phyloP scores from a whole-genome alignment of 2,888 invertebrate genomes.

The Drosophila monieri region DNA sequence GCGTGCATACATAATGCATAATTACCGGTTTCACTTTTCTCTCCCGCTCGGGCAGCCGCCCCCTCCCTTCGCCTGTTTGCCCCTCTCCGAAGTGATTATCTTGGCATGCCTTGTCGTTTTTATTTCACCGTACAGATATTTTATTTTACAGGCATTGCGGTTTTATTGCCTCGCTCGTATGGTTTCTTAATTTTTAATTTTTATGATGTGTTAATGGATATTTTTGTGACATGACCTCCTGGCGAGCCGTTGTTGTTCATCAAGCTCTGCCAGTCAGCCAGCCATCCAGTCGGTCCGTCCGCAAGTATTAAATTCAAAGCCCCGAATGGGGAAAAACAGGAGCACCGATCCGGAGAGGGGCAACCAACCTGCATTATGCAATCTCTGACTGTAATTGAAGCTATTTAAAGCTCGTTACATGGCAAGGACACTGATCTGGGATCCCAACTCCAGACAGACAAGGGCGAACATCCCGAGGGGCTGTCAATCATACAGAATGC shows the following conservation, averaged over 20 bases:
- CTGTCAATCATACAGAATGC: conserved; percentile 24
- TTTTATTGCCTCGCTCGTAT: conserved; percentile 63
- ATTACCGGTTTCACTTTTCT: conserved; percentile 78
- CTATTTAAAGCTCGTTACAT: conserved; percentile 67
- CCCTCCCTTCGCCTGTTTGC: not conserved
- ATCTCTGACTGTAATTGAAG: conserved; percentile 67
- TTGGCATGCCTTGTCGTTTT: conserved; percentile 70
- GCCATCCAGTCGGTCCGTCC: conserved; percentile 17
- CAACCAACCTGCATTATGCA: conserved; percentile 58
- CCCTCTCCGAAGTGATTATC: conserved; percentile 52
- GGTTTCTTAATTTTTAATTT: conserved; percentile 77
- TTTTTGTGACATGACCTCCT: conserved; percentile 78
- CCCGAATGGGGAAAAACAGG: conserved; percentile 28
- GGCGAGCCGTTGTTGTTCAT: conserved; percentile 62
- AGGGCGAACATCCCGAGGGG: conserved; percentile 34
- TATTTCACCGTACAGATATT: conserved; percentile 35
- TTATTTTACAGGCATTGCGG: conserved; percentile 60
- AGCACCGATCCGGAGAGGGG: conserved; percentile 14
- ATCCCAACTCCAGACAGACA: conserved; percentile 8
- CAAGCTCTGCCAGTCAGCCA: conserved; percentile 41
- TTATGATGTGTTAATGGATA: conserved; percentile 80
- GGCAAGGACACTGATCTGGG: conserved; percentile 61
- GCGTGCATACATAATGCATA: conserved; percentile 79
- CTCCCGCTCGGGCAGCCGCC: conserved; percentile 6
- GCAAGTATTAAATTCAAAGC: conserved; percentile 35